A percentile compares a stretch with the other conserved stretches of the same genome.
phyloP scores from a whole-genome alignment of 2,113 vertebrate genomes.

The Petromus typicus region DNA sequence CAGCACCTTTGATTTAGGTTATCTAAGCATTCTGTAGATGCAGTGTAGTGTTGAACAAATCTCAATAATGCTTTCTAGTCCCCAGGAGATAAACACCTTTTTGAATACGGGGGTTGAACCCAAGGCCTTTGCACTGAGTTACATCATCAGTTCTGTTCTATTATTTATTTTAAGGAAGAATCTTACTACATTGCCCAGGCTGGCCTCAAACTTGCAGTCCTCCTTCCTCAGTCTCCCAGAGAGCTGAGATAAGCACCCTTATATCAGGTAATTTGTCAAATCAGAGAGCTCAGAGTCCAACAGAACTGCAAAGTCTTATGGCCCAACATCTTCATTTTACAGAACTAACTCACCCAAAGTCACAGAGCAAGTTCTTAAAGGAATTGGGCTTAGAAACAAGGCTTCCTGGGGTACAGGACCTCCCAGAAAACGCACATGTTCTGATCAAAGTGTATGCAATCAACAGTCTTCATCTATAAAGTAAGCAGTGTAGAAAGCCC shows the following conservation, averaged over 20 bases:
- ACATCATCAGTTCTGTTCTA: background rate
- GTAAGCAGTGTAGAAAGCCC: background rate
- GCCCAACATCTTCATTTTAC: background rate
- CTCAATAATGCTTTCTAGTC: background rate
- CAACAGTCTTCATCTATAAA: background rate
- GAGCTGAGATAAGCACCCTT: background rate
- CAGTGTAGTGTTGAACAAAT: rapidly evolving
- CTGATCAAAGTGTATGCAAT: background rate
- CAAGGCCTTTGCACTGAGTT: background rate
- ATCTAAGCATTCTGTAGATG: background rate
- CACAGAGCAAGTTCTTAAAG: background rate
- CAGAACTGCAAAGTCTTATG: background rate
- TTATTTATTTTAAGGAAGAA: background rate
- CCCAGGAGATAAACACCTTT: background rate
- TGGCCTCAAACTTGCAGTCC: background rate
- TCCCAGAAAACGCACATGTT: background rate
- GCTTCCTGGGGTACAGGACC: background rate
- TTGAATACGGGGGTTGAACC: background rate
- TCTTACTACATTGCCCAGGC: background rate
- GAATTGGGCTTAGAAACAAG: background rate
- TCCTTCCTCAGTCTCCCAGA: background rate
- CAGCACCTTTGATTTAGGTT: background rate
- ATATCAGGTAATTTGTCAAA: background rate
- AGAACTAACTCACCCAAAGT: background rate
- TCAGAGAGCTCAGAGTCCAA: background rate